Evolutionary conservation across 2,888 invertebrate genomes (phyloP).

Genomic region (Antheraea yamamai): DNA sequence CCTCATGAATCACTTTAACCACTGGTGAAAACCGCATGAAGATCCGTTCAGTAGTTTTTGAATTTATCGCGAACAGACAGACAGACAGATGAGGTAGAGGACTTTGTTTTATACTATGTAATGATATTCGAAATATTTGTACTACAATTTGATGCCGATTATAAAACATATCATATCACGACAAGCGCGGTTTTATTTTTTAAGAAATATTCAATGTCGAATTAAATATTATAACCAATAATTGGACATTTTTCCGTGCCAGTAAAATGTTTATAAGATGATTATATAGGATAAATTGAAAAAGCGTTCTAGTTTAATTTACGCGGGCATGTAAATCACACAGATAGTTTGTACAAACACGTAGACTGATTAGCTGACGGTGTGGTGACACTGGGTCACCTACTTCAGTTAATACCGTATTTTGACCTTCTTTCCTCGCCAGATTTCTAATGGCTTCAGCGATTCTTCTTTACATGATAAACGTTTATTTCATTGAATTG

Average conservation of each 20-base stretch:
- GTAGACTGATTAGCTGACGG: constrained; percentile 49
- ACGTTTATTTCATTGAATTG: background rate
- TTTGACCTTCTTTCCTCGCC: constrained; percentile 35
- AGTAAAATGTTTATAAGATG: background rate
- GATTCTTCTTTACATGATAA: background rate
- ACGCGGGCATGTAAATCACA: constrained; percentile 42
- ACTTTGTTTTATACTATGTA: no score
- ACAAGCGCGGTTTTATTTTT: background rate
- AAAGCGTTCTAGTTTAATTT: constrained; percentile 37
- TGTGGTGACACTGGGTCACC: constrained; percentile 60
- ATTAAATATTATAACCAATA: background rate
- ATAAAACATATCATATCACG: background rate
- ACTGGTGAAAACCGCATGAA: no score
- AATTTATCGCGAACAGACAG: no score
- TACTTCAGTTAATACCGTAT: constrained; percentile 61
- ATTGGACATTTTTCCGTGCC: background rate
- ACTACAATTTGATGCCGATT: background rate
- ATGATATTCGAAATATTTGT: background rate
- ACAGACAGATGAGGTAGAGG: no score
- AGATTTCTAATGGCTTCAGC: background rate
- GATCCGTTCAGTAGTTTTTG: no score
- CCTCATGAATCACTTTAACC: no score
- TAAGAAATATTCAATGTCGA: background rate
- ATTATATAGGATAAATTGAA: constrained; percentile 21
- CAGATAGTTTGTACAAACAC: constrained; percentile 46